phyloP scores from a whole-genome alignment of 1,140 invertebrate species.

The Anagrus nilaparvatae region DNA sequence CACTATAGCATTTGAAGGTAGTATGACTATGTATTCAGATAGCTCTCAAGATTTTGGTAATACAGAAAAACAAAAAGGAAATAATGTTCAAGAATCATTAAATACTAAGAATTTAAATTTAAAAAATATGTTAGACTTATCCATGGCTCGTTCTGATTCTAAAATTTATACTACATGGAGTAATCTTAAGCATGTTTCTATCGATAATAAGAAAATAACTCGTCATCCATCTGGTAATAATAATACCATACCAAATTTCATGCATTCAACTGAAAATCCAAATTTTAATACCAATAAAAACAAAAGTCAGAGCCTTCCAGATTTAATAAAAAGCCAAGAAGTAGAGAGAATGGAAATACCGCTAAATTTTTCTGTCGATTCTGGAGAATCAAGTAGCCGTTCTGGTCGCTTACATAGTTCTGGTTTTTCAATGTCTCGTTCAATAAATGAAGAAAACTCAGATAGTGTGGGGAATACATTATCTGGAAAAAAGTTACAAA shows the following conservation, averaged over 20 bases:
- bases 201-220: slow-evolving; percentile 34
- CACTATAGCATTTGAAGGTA: slow-evolving; percentile 87
- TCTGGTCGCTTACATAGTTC: slow-evolving; percentile 33
- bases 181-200: slow-evolving; percentile 54
- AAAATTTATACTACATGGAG: slow-evolving; percentile 73
- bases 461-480: slow-evolving; percentile 32
- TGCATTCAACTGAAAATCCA: slow-evolving; percentile 17
- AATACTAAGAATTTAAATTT: slow-evolving; percentile 31
- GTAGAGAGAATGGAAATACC: slow-evolving; percentile 22
- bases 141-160: slow-evolving; percentile 74
- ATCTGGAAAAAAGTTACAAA: slow-evolving; percentile 44
- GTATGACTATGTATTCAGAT: slow-evolving; percentile 73
- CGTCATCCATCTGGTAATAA: slow-evolving; percentile 72
- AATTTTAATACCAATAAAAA: slow-evolving; percentile 23
- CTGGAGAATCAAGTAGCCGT: slow-evolving; percentile 35
- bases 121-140: slow-evolving; percentile 49
- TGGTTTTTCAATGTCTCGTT: slow-evolving; percentile 36
- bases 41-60: slow-evolving; percentile 64
- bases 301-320: slow-evolving; percentile 35
- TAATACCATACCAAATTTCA: slow-evolving; percentile 45
- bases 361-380: slow-evolving; percentile 39
- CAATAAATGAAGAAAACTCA: slow-evolving; percentile 38
- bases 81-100: slow-evolving; percentile 27
- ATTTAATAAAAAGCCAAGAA: slow-evolving; percentile 27
- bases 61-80: slow-evolving; percentile 35